These are phyloP conservation scores for Synanthedon andrenaeformis DNA, from an alignment of 2,888 invertebrate species.

Conservation along the genomic window DNA sequence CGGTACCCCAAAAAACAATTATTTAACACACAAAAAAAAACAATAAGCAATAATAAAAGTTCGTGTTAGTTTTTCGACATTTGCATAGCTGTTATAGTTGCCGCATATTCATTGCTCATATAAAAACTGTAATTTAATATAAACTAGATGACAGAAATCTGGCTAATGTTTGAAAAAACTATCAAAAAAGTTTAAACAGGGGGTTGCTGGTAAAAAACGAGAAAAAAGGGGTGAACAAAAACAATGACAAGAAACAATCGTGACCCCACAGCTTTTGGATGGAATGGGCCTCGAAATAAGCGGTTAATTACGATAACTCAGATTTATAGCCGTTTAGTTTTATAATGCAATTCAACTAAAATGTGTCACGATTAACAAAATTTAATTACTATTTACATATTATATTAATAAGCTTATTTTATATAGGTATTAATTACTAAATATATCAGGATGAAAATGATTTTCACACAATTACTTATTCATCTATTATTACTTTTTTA, in stretches of 20 bases:
- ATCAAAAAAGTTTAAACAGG: constrained; percentile 34
- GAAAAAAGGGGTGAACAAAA: constrained; percentile 49
- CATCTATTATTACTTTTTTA: too few species aligned
- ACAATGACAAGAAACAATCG: constrained; percentile 45
- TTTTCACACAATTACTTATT: too few species aligned
- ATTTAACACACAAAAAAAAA: constrained; percentile 22
- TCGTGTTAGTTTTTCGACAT: constrained; percentile 40
- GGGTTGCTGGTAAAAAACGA: constrained; percentile 40
- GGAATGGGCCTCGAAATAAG: constrained; percentile 53
- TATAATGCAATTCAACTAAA: too few species aligned
- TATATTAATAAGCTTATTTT: too few species aligned
- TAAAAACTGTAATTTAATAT: constrained; percentile 69
- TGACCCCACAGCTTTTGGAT: constrained; percentile 34
- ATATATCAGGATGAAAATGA: too few species aligned
- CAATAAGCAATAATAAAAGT: constrained; percentile 43
- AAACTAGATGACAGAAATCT: constrained; percentile 65
- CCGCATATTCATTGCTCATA: constrained; percentile 62
- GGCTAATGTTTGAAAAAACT: constrained; percentile 55
- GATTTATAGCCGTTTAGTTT: constrained; percentile 37
- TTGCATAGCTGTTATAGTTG: constrained; percentile 45
- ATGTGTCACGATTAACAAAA: too few species aligned
- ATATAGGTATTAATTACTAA: too few species aligned
- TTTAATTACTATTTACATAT: too few species aligned
- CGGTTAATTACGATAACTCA: constrained; percentile 55
- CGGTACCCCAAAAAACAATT: constrained; percentile 10